Conservation (phyloP, 2,797 vertebrate species). For the Discoglossus pictus region DNA sequence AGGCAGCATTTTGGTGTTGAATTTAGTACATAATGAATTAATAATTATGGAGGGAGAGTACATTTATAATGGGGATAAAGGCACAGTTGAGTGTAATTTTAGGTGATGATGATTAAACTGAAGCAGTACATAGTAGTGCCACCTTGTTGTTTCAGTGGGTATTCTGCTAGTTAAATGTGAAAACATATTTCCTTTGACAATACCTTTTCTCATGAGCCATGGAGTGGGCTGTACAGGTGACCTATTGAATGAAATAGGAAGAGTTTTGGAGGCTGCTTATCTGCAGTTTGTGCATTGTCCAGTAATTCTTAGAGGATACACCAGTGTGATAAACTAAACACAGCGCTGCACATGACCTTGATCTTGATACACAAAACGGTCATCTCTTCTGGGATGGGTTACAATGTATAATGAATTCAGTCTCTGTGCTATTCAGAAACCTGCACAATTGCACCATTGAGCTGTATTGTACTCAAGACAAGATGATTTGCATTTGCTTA, state of each 20-base stretch:
- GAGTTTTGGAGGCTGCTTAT: conserved; percentile 21
- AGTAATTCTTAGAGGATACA: conserved; percentile 24
- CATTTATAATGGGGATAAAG: no score
- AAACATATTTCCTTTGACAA: no score
- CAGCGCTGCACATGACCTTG: conserved; percentile 37
- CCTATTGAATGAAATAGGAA: not conserved
- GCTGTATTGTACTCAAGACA: conserved; percentile 33
- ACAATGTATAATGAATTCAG: conserved; percentile 43
- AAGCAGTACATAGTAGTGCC: no score
- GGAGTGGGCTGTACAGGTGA: no score
- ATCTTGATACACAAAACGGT: conserved; percentile 37
- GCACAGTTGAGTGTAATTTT: no score
- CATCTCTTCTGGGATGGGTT: conserved; percentile 37
- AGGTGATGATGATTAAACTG: no score
- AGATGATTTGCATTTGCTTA: conserved; percentile 42
- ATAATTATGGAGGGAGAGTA: no score
- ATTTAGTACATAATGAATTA: no score
- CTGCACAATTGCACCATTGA: conserved; percentile 41
- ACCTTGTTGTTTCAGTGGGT: no score
- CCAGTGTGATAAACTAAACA: conserved; percentile 28
- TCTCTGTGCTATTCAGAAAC: conserved; percentile 31
- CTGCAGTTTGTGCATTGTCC: conserved; percentile 28
- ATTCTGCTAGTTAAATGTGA: no score
- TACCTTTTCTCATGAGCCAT: no score
- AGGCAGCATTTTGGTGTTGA: no score